phyloP scores from a whole-genome alignment of 2,888 invertebrate genomes.

The Drosophila melanosoma region DNA sequence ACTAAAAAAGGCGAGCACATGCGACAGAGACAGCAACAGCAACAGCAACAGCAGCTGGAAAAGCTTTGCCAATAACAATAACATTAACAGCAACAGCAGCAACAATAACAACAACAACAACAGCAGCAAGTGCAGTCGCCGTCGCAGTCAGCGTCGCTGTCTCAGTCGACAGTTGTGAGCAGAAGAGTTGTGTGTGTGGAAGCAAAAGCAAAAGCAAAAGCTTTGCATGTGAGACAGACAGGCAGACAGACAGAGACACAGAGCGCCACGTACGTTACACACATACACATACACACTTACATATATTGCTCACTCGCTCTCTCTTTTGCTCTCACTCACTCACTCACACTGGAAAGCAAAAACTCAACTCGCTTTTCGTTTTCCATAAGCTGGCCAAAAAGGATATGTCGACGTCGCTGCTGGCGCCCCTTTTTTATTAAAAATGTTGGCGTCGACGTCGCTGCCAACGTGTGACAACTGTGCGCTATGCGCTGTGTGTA shows the following conservation, averaged over 20 bases:
- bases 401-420: conserved; percentile 55
- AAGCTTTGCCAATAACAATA: conserved; percentile 59
- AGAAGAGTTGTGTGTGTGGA: conserved; percentile 69
- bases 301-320: conserved; percentile 30
- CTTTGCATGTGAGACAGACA: conserved; percentile 61
- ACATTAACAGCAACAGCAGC: conserved; percentile 38
- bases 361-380: conserved; percentile 73
- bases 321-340: conserved; percentile 39
- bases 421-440: conserved; percentile 67
- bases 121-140: conserved; percentile 36
- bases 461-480: conserved; percentile 76
- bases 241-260: conserved; percentile 40
- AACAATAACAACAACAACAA: conserved; percentile 19
- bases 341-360: conserved; percentile 67
- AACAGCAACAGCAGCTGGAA: conserved; percentile 50
- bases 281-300: conserved; percentile 30
- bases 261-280: conserved; percentile 60
- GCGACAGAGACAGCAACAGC: conserved; percentile 59
- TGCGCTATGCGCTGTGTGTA: conserved; percentile 17
- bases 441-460: conserved; percentile 69
- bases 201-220: conserved; percentile 31
- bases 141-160: conserved; percentile 10
- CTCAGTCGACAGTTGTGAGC: conserved; percentile 53
- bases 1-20: conserved; percentile 74
- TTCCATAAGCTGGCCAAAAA: conserved; percentile 73